Evolutionary conservation across 2,888 invertebrate species (phyloP), one percentile per base, ranked within the genome.

Genomic region (Caenorhabditis macrosperma): DNA sequence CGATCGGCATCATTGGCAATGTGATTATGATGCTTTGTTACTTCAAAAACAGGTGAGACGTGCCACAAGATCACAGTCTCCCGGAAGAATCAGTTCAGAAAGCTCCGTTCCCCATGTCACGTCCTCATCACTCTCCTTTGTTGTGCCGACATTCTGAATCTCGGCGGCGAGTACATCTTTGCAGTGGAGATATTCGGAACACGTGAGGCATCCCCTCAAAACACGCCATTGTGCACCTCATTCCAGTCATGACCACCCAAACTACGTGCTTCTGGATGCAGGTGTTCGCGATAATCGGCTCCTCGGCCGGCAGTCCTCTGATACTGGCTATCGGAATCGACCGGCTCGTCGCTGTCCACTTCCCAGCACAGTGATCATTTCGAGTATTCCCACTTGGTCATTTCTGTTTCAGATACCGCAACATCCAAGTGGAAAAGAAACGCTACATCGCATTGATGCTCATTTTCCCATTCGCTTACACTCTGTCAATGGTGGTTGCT

Each of bases 321-420:
- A 72, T 72, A 10, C 52, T 78, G 4, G 33, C 67, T 1, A 66
- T 72, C 54, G 78, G 78, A 12, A 66, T 78, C 7, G 78, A 78
- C 33, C 17, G 78, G 35, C 28, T 78, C 3, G 66, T 72, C 10
- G 78, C 78, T 0, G 61, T 78, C n/a, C 35, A 66, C 15, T 78
- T 57, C 17, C 78, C 78, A 4, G 71, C 64, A 46, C 71, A 71
- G 1, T 48, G 57, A n/a, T n/a, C n/a, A n/a, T 66, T 24, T 50
- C 78, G 63, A 38, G 69, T 71, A 12, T 20, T 24, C 7, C 59
- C 26, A 46, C 20, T 38, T 1, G 5, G 15, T 17, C 71, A 69
- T 57, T 38, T 33, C 5, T 33, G 9, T 12, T 38, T 12, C 15
- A 38, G 38, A 12, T 38, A 38, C 15, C 5, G 38, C 3, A 10